Conservation (phyloP, 2,797 vertebrate species). For the Emys orbicularis region DNA sequence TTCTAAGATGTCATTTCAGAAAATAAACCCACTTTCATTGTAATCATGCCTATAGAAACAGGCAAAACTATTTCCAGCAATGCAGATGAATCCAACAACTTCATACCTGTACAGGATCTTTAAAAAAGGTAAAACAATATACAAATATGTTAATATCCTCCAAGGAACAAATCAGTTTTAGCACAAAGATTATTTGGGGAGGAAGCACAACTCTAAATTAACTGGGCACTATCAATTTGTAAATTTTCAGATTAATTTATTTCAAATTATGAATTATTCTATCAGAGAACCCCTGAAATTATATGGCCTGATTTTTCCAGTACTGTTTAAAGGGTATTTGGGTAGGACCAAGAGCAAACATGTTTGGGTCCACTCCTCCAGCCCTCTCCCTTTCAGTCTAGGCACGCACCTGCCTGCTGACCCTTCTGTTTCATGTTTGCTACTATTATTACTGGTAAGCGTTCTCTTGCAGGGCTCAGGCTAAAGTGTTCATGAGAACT, state of each 20-base stretch:
- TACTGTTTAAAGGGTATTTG: neutral
- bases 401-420: neutral
- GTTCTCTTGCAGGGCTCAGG: neutral
- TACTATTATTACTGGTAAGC: neutral
- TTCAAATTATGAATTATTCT: neutral
- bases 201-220: too few species aligned
- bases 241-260: neutral
- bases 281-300: neutral
- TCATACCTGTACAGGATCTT: neutral
- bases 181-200: too few species aligned
- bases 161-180: neutral
- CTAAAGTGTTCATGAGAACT: neutral
- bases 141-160: neutral
- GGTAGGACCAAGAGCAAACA: neutral
- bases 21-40: neutral
- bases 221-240: neutral
- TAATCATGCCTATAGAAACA: neutral
- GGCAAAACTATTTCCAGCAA: neutral
- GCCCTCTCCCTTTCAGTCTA: neutral
- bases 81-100: neutral
- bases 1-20: neutral
- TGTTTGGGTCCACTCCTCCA: neutral
- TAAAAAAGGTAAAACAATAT: neutral
- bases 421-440: neutral
- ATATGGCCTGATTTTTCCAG: neutral